phyloP scores from a whole-genome alignment of 2,113 vertebrate species.

The Hipposideros armiger region DNA sequence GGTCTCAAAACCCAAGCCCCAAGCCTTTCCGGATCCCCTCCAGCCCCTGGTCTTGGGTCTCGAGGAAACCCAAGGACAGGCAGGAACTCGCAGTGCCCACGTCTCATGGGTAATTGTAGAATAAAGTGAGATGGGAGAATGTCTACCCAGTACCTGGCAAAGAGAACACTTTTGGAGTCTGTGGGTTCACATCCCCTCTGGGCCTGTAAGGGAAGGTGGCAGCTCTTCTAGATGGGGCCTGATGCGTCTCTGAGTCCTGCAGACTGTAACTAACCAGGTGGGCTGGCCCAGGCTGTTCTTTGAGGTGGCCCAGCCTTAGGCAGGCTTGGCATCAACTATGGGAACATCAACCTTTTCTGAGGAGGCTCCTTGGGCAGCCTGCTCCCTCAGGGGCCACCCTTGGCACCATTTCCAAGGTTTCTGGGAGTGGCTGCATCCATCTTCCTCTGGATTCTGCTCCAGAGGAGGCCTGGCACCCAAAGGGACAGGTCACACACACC shows the following conservation, averaged over 20 bases:
- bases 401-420: not conserved
- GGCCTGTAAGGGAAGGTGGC: not conserved
- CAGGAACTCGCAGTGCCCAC: not conserved
- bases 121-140: not conserved
- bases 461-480: not conserved
- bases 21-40: not conserved
- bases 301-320: not conserved
- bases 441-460: not conserved
- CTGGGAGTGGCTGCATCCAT: not conserved
- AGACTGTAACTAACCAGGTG: not conserved
- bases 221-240: not conserved
- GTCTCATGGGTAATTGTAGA: not conserved
- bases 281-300: not conserved
- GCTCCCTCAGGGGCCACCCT: not conserved
- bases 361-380: not conserved
- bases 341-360: not conserved
- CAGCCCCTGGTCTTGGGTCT: not conserved
- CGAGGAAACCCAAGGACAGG: not conserved
- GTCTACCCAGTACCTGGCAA: too few relatives aligned
- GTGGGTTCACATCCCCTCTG: fast-evolving
- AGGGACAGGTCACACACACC: not conserved
- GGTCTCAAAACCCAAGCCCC: not conserved
- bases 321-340: not conserved
- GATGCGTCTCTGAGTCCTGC: not conserved
- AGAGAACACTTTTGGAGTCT: fast-evolving